A percentile compares a stretch with the other conserved stretches of the same genome.
These are phyloP conservation scores for Recurvirostra avosetta DNA, from an alignment of 2,113 vertebrate genomes.

Conservation along the genomic window DNA sequence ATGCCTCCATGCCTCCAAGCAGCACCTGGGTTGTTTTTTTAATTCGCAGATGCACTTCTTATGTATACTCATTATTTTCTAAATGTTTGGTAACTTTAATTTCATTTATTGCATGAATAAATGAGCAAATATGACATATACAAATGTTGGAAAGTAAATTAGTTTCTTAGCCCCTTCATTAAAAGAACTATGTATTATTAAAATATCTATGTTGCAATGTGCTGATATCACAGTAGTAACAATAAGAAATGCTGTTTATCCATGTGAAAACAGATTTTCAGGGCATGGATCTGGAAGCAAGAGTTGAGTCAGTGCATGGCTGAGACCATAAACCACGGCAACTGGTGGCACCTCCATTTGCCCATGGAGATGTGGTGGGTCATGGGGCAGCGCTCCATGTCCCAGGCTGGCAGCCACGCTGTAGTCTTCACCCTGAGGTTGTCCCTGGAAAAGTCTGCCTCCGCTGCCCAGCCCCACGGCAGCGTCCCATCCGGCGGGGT, in stretches of 20 bases:
- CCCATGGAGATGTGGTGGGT: neutral
- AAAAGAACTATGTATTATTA: neutral
- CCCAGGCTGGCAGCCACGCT: neutral
- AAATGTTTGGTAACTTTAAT: neutral
- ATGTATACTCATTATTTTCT: neutral
- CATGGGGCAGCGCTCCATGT: neutral
- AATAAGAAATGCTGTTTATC: conserved; percentile 12
- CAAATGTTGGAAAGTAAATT: conserved; percentile 12
- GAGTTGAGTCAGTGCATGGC: accelerated
- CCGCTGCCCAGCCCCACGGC: accelerated
- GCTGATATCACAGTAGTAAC: neutral
- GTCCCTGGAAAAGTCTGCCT: neutral
- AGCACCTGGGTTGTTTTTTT: neutral
- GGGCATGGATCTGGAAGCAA: neutral
- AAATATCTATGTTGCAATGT: neutral
- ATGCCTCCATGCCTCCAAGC: too few relatives aligned
- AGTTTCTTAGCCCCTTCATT: conserved; percentile 5
- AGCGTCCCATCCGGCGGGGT: neutral
- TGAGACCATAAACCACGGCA: neutral
- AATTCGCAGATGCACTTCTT: neutral
- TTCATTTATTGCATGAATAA: conserved; percentile 23
- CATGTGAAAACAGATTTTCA: neutral
- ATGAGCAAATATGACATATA: conserved; percentile 20
- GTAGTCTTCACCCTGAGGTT: neutral
- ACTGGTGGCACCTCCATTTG: neutral